Conservation (phyloP, 2,113 vertebrate species). For the Ascaphus truei region DNA sequence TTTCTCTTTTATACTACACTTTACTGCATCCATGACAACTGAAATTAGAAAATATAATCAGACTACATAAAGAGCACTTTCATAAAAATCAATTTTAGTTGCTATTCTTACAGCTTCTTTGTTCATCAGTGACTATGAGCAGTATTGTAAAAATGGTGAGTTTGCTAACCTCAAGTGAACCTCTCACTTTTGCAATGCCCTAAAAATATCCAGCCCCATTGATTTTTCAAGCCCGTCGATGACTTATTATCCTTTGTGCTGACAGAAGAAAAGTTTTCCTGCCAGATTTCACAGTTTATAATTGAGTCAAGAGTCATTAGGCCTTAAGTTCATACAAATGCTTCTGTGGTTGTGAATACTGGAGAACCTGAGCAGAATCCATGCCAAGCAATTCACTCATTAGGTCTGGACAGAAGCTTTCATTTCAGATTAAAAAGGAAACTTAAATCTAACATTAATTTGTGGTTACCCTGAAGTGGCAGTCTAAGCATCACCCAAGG, state of each 20-base stretch:
- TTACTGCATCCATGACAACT: not conserved
- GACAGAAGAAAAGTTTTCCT: not conserved
- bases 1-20: not conserved
- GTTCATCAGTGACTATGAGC: not conserved
- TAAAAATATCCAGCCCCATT: not conserved
- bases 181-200: not conserved
- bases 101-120: not conserved
- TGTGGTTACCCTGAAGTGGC: not conserved
- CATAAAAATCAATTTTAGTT: not conserved
- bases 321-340: not conserved
- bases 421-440: not conserved
- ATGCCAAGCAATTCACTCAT: not conserved
- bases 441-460: not conserved
- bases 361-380: not conserved
- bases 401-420: not conserved
- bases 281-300: not conserved
- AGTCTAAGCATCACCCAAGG: slow-evolving; percentile 7
- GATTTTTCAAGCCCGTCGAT: not conserved
- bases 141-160: not conserved
- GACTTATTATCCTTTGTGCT: not conserved
- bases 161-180: not conserved
- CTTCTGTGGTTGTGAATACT: not conserved
- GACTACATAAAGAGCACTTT: not conserved
- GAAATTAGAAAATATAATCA: not conserved
- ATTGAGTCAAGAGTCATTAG: not conserved